phyloP scores from a whole-genome alignment of 1,140 invertebrate genomes.

The Drosophila santomea region DNA sequence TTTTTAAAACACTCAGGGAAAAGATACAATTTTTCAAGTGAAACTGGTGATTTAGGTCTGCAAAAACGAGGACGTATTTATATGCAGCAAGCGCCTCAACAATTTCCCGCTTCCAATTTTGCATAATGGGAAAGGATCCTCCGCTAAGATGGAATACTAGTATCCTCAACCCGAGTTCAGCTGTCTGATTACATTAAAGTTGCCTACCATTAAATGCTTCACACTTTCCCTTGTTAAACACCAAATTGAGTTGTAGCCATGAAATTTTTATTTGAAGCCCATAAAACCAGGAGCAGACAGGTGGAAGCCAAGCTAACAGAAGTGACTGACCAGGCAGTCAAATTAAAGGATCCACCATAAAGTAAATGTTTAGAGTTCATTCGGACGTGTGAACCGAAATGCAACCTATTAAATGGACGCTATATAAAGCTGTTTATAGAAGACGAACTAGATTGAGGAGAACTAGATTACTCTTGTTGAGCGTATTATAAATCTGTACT shows the following conservation, averaged over 20 bases:
- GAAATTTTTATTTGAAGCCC: constrained; percentile 56
- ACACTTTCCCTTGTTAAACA: constrained; percentile 58
- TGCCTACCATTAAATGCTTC: constrained; percentile 40
- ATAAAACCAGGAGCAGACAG: constrained; percentile 55
- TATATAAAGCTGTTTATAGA: background rate
- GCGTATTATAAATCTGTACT: background rate
- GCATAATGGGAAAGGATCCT: constrained; percentile 32
- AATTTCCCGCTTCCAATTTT: constrained; percentile 32
- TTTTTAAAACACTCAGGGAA: no score
- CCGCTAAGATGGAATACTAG: constrained; percentile 4
- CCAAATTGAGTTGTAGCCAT: constrained; percentile 44
- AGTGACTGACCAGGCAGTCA: constrained; percentile 38
- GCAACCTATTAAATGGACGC: background rate
- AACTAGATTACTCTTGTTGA: constrained; percentile 1
- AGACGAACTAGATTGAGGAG: background rate
- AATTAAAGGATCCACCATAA: constrained; percentile 56
- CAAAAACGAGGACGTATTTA: constrained; percentile 49
- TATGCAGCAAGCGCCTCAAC: constrained; percentile 49
- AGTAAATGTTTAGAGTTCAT: constrained; percentile 16
- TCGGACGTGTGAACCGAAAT: constrained; percentile 20
- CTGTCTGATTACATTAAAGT: constrained; percentile 40
- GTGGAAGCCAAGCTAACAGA: constrained; percentile 29
- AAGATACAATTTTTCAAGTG: constrained; percentile 1
- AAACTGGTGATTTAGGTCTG: background rate
- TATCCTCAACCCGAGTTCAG: constrained; percentile 15